Conservation (phyloP, 2,888 invertebrate species). For the Cephus sareptanus region DNA sequence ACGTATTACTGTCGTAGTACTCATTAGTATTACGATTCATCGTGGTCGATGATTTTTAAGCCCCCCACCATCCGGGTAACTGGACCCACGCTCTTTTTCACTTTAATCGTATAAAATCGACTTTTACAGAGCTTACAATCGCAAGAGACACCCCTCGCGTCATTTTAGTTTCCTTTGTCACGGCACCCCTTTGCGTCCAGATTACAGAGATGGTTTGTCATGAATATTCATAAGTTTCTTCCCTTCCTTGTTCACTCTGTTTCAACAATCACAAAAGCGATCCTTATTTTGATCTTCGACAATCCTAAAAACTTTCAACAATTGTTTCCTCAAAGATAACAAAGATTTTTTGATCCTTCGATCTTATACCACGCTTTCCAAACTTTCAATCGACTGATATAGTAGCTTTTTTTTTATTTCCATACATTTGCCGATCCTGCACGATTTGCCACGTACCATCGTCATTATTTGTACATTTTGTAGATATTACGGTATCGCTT, state of each 20-base stretch:
- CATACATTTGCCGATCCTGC: background rate
- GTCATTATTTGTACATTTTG: constrained; percentile 50
- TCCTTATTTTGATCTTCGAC: background rate
- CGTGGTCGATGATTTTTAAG: background rate
- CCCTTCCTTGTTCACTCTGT: background rate
- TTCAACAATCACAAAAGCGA: background rate
- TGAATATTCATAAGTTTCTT: background rate
- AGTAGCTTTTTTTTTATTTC: background rate
- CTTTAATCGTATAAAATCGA: constrained; percentile 5
- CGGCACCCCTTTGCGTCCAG: constrained; percentile 22
- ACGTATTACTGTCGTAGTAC: no score
- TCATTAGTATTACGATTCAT: background rate
- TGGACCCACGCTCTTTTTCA: constrained; percentile 4
- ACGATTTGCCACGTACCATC: constrained; percentile 9
- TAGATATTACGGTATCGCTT: constrained; percentile 38
- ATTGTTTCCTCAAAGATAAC: background rate
- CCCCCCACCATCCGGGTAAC: background rate
- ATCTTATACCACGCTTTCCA: background rate
- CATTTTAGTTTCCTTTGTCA: constrained; percentile 14
- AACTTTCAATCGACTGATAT: background rate
- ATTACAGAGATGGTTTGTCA: background rate
- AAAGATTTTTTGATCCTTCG: background rate
- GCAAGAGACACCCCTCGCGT: background rate
- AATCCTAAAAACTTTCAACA: background rate
- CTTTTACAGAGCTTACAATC: constrained; percentile 8